These are phyloP conservation scores for Mormyrus lacerda DNA, from an alignment of 2,113 vertebrate species.

Conservation along the genomic window DNA sequence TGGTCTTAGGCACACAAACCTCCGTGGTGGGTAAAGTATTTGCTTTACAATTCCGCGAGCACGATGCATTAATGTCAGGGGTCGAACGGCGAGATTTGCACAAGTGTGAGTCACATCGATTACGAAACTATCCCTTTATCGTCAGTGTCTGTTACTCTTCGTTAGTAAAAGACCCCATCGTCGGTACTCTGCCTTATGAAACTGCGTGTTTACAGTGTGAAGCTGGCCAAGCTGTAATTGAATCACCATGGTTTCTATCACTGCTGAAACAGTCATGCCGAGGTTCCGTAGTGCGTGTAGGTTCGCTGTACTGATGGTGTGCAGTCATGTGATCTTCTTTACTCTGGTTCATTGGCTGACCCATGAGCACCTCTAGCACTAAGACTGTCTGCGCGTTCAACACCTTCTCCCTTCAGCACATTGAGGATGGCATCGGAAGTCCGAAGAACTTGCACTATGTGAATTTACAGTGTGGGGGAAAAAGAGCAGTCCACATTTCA, in stretches of 20 bases:
- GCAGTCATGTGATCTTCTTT: not conserved
- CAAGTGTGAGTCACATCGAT: slow-evolving; percentile 26
- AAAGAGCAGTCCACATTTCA: not conserved
- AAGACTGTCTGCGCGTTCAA: not conserved
- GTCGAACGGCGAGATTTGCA: slow-evolving; percentile 36
- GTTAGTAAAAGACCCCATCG: slow-evolving; percentile 33
- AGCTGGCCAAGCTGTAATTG: slow-evolving; percentile 31
- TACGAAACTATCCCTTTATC: slow-evolving; percentile 48
- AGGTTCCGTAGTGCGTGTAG: not conserved
- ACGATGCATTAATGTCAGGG: not conserved
- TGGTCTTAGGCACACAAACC: not conserved
- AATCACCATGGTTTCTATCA: not conserved
- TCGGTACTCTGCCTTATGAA: slow-evolving; percentile 64
- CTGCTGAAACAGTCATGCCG: not conserved
- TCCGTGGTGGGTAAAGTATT: not conserved
- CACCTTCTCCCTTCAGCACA: not conserved
- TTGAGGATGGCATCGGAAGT: not conserved
- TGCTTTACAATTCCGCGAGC: not conserved
- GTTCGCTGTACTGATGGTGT: not conserved
- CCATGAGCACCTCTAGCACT: not conserved
- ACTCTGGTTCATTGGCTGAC: not conserved
- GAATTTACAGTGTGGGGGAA: not conserved
- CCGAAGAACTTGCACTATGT: not conserved
- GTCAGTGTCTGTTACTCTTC: slow-evolving; percentile 46
- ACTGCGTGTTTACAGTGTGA: slow-evolving; percentile 63